phyloP scores from a whole-genome alignment of 2,113 vertebrate genomes.

The Prunella himalayana region DNA sequence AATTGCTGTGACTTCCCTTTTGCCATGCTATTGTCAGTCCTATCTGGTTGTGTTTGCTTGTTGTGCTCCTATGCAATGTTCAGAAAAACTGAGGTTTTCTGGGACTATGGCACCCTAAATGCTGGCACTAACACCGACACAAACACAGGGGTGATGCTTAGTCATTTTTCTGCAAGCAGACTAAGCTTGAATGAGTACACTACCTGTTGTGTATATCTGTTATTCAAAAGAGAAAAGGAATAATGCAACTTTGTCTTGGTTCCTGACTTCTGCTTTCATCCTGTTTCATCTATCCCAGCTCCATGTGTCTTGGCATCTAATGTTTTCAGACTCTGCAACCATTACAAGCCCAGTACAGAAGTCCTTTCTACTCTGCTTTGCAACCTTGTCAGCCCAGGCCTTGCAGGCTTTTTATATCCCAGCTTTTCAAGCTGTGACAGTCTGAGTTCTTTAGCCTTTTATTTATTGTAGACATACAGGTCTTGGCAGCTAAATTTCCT shows the following conservation, averaged over 20 bases:
- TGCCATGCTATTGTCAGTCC: neutral
- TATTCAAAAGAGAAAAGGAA: neutral
- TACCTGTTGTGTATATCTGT: neutral
- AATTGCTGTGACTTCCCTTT: neutral
- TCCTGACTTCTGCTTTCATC: neutral
- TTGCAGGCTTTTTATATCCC: neutral
- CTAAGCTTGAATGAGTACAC: neutral
- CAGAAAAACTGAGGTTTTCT: neutral
- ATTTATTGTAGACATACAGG: neutral
- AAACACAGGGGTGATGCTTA: neutral
- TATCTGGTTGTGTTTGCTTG: neutral
- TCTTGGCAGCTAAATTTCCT: constrained; percentile 10
- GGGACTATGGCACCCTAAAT: rapidly evolving
- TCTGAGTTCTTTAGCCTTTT: neutral
- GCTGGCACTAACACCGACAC: neutral
- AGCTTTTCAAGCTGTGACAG: neutral
- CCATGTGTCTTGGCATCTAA: neutral
- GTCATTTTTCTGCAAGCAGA: neutral
- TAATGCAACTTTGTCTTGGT: neutral
- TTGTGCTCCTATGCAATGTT: neutral
- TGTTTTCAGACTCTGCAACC: neutral
- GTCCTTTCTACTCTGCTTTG: neutral
- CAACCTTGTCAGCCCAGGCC: neutral
- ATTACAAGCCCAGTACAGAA: neutral
- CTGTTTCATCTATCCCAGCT: neutral